These are phyloP conservation scores for Ruditapes philippinarum DNA, from an alignment of 1,140 invertebrate genomes.

Conservation along the genomic window DNA sequence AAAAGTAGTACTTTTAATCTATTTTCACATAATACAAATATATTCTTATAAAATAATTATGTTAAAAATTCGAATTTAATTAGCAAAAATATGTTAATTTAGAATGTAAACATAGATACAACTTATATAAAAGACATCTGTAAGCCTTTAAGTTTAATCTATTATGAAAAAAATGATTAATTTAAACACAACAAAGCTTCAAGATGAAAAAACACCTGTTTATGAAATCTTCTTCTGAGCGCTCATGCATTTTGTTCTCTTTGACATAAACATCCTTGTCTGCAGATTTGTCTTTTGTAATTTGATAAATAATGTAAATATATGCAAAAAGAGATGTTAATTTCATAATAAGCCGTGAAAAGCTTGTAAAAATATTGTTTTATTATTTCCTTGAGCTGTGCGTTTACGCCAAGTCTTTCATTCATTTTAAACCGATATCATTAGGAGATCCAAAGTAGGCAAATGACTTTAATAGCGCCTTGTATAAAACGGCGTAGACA, in stretches of 20 bases:
- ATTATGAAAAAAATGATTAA: background rate
- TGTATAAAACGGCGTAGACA: slow-evolving; percentile 7
- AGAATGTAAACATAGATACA: no score
- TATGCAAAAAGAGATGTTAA: slow-evolving; percentile 36
- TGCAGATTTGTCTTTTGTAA: background rate
- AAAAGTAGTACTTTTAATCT: no score
- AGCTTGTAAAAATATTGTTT: slow-evolving; percentile 28
- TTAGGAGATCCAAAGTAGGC: background rate
- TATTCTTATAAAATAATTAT: no score
- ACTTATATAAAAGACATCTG: background rate
- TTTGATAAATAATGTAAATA: slow-evolving; percentile 30
- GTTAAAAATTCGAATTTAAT: no score
- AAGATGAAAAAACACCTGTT: slow-evolving; percentile 23
- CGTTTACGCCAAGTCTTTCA: background rate
- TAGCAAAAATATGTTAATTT: no score
- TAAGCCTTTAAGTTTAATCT: background rate
- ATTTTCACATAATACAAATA: no score
- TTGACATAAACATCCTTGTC: slow-evolving; percentile 19
- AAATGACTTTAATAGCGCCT: background rate
- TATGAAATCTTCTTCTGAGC: background rate
- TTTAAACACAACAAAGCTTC: background rate
- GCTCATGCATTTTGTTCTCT: slow-evolving; percentile 1
- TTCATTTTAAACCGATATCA: slow-evolving; percentile 8
- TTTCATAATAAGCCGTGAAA: slow-evolving; percentile 43
- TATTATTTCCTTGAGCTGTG: slow-evolving; percentile 22